A percentile compares a stretch with the other conserved stretches of the same genome.
phyloP scores from a whole-genome alignment of 2,888 invertebrate species.

The Hermaeophaga mercurialis region DNA sequence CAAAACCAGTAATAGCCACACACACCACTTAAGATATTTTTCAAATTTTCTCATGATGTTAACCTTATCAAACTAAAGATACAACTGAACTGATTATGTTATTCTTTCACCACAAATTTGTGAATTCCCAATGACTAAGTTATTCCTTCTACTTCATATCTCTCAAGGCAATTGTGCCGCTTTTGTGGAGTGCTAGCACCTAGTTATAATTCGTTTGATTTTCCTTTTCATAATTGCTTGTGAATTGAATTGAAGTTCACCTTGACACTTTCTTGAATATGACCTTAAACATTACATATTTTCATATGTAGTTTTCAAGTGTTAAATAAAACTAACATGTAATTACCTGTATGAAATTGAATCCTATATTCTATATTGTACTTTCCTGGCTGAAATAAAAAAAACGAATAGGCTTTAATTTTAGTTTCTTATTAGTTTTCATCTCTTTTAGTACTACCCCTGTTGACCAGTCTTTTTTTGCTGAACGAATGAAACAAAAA shows the following conservation, averaged over 20 bases:
- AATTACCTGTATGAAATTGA: conserved; percentile 8
- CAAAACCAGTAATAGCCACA: conserved; percentile 18
- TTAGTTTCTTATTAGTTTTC: background rate
- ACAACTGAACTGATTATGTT: conserved; percentile 68
- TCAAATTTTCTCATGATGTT: conserved; percentile 11
- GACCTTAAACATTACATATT: conserved; percentile 21
- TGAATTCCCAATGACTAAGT: conserved; percentile 9
- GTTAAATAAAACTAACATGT: background rate
- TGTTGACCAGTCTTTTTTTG: background rate
- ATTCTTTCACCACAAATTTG: conserved; percentile 81
- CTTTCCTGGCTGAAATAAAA: conserved; percentile 3
- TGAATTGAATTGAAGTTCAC: conserved; percentile 24
- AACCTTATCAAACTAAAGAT: conserved; percentile 66
- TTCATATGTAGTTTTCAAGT: background rate
- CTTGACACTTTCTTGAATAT: conserved; percentile 22
- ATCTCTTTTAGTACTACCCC: background rate
- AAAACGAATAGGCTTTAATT: background rate
- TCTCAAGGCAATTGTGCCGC: background rate
- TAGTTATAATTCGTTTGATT: conserved; percentile 17
- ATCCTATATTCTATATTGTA: background rate
- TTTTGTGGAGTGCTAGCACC: conserved; percentile 2
- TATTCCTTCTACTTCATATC: conserved; percentile 5
- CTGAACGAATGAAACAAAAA: conserved; percentile 4
- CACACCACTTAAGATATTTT: background rate
- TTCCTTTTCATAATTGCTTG: conserved; percentile 19